These are phyloP conservation scores for Nineta flava DNA, from an alignment of 2,888 invertebrate species.

Conservation along the genomic window DNA sequence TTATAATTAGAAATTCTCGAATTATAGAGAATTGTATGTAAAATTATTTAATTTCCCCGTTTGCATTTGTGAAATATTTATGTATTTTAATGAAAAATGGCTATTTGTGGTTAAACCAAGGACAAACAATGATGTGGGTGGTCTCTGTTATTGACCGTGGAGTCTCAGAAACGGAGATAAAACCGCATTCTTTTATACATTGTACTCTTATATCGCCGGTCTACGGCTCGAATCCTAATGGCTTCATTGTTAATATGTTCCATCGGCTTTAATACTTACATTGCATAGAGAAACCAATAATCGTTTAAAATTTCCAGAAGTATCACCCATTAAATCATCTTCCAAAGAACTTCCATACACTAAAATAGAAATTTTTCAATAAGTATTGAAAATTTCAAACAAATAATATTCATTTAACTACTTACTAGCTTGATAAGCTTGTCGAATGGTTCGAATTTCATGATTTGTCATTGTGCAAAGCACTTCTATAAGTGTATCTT, in stretches of 20 bases:
- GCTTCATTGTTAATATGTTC: neutral
- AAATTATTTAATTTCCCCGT: no score
- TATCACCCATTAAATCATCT: constrained; percentile 70
- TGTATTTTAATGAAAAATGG: no score
- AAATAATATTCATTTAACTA: constrained; percentile 14
- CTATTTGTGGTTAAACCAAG: no score
- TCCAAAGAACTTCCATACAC: constrained; percentile 69
- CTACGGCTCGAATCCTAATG: no score
- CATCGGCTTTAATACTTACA: constrained; percentile 28
- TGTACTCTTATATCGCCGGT: no score
- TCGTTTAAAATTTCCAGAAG: constrained; percentile 81
- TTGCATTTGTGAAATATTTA: no score
- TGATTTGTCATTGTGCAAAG: constrained; percentile 75
- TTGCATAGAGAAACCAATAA: constrained; percentile 73
- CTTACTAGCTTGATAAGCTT: constrained; percentile 62
- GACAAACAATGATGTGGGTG: no score
- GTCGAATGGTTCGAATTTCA: constrained; percentile 64
- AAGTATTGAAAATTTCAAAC: neutral
- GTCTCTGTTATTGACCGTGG: no score
- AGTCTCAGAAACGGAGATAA: no score
- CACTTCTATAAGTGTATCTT: constrained; percentile 75
- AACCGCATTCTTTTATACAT: no score
- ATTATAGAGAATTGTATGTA: no score
- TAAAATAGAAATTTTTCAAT: constrained; percentile 26
- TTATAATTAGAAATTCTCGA: no score